Evolutionary conservation across 2,113 vertebrate species (phyloP), one percentile per base, ranked within the genome.

Genomic region (Mugil cephalus): DNA sequence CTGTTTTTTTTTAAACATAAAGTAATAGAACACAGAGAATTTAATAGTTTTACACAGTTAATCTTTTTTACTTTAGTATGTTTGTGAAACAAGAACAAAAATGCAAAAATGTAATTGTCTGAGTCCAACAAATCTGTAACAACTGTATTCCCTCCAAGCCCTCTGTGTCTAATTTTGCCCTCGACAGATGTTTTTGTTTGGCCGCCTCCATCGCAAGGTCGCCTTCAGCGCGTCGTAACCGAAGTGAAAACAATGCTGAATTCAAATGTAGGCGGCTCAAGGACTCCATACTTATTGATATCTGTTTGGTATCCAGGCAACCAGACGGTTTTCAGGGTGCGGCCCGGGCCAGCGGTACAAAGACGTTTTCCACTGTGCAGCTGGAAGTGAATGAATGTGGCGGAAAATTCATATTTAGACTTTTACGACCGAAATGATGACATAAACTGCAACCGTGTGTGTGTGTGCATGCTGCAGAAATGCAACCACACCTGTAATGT

Each of bases 281-380:
- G 58, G 60, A 76, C 47, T 77, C 58, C 60, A 40, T 15, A 50
- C 12, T 34, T 40, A 21, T 24, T 17, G 38, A 63, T 68, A 69
- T 77, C 51, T 86, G 81, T 89, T 80, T 84, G 71, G 87, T 91
- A 79, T 87, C 83, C 77, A 83, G 70, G 83, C 79, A 72, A 91
- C 81, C 71, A 10, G 30, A 18, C 65, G 39, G 48, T 64, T 69
- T 74, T 50, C 61, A 30, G 53, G 72, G 86, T 21, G 79, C 4
- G 67, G 58, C 15, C 3, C 42, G n/a, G 43, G 39, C 13, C 1
- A 53, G 19, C 7, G 4, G 12, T 15, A 50, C 18, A 35, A 9
- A 30, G 54, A 53, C 43, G 39, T 62, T 30, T 73, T 68, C 43
- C 60, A 35, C 0, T 13, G 8, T 10, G 15, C 35, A 19, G 43